Evolutionary conservation across 2,113 vertebrate species (phyloP), one percentile per base, ranked within the genome.

Genomic region (Trematomus loennbergii): DNA sequence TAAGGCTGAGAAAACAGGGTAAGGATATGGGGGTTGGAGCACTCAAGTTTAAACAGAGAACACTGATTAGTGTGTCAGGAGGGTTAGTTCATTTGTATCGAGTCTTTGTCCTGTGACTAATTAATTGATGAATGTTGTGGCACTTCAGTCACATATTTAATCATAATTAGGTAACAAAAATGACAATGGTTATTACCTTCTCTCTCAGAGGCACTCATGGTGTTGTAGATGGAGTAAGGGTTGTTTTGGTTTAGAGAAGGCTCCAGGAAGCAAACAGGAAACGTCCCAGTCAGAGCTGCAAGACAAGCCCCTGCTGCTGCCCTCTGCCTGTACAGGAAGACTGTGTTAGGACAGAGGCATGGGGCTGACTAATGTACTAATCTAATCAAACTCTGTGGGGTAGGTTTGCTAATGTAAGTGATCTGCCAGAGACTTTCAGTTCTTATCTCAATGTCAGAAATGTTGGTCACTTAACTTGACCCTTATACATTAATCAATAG

Each of bases 181-280:
- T 29, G 29, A 40, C 36, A 40, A 40, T 8, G 36, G 36, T 40
- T 45, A 66, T 78, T 95, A 99, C 97, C 96, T 93, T 96, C 92
- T 94, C 94, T 94, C 58, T 97, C 95, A 69, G 94, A 79, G 0
- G 91, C 83, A 83, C 90, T 94, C 88, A 95, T 95, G 4, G 93
- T 96, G 60, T 97, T 97, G 90, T 95, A 97, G 92, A 96, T 95
- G 17, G 96, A 98, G 86, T 95, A 94, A 49, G 92, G 83, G 75
- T 97, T 97, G 83, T 96, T 94, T 66, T 94, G 95, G 87, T 98
- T 95, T 36, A 97, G 91, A 55, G 93, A 88, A 12, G 97, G 96
- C 93, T 99, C 98, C 92, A 99, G 93, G 94, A 98, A 98, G n/a
- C 96, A 96, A 16, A 98, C 96, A 2, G 98, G 98, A 72, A 99